A percentile compares a stretch with the other conserved stretches of the same genome.
Conservation (phyloP, 2,797 vertebrate genomes). For the Alosa sapidissima region DNA sequence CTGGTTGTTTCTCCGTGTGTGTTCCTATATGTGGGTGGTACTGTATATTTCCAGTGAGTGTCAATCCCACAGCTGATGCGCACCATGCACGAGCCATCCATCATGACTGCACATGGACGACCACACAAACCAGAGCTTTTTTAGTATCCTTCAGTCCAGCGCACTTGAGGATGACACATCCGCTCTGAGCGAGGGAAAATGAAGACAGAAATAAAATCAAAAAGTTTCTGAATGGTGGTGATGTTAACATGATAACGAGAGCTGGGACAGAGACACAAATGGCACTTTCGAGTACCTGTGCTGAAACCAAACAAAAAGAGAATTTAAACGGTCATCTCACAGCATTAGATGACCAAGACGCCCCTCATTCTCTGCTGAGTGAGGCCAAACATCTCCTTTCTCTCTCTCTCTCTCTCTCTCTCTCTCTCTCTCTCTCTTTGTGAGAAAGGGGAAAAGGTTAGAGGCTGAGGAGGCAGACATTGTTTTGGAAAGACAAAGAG, state of each 20-base stretch:
- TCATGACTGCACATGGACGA: slow-evolving; percentile 39
- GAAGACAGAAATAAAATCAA: not conserved
- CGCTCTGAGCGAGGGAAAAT: not conserved
- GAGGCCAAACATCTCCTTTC: not conserved
- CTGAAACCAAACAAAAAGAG: not conserved
- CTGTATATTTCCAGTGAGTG: slow-evolving; percentile 59
- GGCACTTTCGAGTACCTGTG: not conserved
- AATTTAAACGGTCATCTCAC: not conserved
- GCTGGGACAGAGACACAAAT: not conserved
- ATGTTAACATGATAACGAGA: not conserved
- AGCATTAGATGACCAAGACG: not conserved
- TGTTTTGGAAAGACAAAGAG: slow-evolving; percentile 25
- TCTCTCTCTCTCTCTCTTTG: not conserved
- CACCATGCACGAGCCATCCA: slow-evolving; percentile 61
- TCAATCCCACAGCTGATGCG: slow-evolving; percentile 60
- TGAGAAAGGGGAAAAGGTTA: slow-evolving; percentile 31
- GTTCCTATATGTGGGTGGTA: slow-evolving; percentile 54
- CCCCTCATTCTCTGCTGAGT: not conserved
- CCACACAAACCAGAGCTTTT: not conserved
- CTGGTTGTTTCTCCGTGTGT: slow-evolving; percentile 56
- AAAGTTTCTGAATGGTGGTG: not conserved
- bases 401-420: not conserved
- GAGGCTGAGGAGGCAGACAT: slow-evolving; percentile 56
- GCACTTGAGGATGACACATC: not conserved
- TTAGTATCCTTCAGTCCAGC: not conserved